Base-by-base conservation (phyloP, 2,797 vertebrate genomes). In the Etheostoma nigrum region DNA sequence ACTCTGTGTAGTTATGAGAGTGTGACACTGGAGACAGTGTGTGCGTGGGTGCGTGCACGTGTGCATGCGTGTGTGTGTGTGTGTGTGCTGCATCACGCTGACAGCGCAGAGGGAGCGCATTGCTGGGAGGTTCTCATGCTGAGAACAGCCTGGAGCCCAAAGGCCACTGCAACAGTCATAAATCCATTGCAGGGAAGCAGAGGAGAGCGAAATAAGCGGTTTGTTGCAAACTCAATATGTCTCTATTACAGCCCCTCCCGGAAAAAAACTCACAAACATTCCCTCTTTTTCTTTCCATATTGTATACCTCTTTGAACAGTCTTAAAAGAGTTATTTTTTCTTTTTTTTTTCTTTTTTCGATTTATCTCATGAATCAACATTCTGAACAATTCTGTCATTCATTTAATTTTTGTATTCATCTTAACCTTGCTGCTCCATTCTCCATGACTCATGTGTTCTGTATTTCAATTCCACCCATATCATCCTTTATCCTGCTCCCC, bases 141-240 rank as follows among this genome's bases (percentile, higher is more conserved):
- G 91, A 67, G 89, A 90, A 79, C 76, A 88, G 90, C 87, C 88
- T 87, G 78, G 59, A 87, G 70, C 82, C 86, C 82, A 93, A 92
- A 91, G 89, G 90, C 89, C 91, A 92, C 67, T 64, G 87, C 76
- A 83, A 74, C 86, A 83, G 70, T 75, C 76, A 78, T 45, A 76
- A 83, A 85, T 85, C 81, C 74, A 76, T 68, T 63, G 52, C 79
- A 69, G 73, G 2, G 71, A 69, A 65, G 77, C 67, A 52, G 48
- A 67, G 40, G 40, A 81, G 59, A 84, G 72, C 59, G 60, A 80
- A 78, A 81, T 66, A 78, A 74, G 59, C 64, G 27, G 68, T 70
- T 78, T 78, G 59, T 77, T 64, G 67, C 23, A 60, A 69, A 47
- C 71, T 76, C 65, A 61, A 61, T 75, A 72, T 18, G 15, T 52